Evolutionary conservation across 2,888 invertebrate genomes (phyloP).

Genomic region (Eucera pruinosa): DNA sequence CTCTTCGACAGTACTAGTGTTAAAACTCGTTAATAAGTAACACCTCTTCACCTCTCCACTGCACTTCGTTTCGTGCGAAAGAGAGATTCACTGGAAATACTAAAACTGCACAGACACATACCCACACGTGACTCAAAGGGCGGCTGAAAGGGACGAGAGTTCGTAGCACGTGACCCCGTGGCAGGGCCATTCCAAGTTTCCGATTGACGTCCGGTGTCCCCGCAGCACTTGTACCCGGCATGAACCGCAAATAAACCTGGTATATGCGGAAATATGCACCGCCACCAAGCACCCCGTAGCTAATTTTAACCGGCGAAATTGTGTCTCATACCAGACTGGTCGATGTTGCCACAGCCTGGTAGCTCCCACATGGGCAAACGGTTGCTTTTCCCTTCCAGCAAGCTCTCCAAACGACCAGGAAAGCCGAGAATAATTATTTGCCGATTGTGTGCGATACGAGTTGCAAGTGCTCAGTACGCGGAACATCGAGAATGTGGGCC

Average conservation of each 20-base stretch:
- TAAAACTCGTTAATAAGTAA: too few species aligned
- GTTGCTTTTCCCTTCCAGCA: conserved; percentile 8
- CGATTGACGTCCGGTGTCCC: conserved; percentile 73
- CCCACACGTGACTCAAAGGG: too few species aligned
- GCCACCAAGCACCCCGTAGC: conserved; percentile 77
- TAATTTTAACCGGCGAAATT: conserved; percentile 81
- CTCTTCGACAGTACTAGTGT: too few species aligned
- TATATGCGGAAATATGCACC: conserved; percentile 83
- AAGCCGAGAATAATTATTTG: not conserved
- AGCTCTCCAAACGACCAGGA: not conserved
- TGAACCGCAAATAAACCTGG: conserved; percentile 80
- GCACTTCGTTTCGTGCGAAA: too few species aligned
- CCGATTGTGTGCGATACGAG: not conserved
- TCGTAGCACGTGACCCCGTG: conserved; percentile 71
- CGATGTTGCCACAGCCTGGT: conserved; percentile 66
- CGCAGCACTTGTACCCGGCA: conserved; percentile 70
- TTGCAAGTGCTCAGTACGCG: too few species aligned
- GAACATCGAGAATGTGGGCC: too few species aligned
- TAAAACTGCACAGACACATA: too few species aligned
- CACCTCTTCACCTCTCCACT: too few species aligned
- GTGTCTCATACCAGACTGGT: conserved; percentile 80
- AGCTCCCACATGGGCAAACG: conserved; percentile 37
- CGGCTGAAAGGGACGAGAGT: too few species aligned
- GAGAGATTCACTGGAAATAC: not conserved
- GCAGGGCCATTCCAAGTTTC: conserved; percentile 47